A percentile compares a stretch with the other conserved stretches of the same genome.
Evolutionary conservation across 2,797 vertebrate genomes (phyloP).

Genomic region (Naso thynnoides): DNA sequence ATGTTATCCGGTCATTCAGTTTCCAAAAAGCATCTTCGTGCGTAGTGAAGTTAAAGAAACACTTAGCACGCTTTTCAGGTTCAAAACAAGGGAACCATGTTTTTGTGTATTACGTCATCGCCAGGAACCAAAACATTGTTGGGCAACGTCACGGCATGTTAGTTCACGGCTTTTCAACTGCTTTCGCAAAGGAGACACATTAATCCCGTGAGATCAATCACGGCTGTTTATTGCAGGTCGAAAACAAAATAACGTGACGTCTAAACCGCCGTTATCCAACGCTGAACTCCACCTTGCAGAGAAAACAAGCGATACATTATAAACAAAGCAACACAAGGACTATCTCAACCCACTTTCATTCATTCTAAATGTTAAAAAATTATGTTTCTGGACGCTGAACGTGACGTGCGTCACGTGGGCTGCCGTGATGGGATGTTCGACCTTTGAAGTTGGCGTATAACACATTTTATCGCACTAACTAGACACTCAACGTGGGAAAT

Average conservation of each 20-base stretch:
- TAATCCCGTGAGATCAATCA: neutral
- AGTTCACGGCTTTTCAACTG: conserved; percentile 31
- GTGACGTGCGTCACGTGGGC: conserved; percentile 26
- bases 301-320: neutral
- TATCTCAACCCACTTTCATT: conserved; percentile 31
- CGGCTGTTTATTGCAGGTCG: neutral
- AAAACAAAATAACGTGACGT: neutral
- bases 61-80: conserved; percentile 85
- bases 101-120: conserved; percentile 90
- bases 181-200: conserved; percentile 21
- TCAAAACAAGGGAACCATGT: conserved; percentile 95
- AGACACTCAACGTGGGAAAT: neutral
- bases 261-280: neutral
- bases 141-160: conserved; percentile 82
- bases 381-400: neutral
- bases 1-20: conserved; percentile 82
- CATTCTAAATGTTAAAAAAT: conserved; percentile 13
- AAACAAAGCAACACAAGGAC: no score
- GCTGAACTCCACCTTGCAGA: rapidly evolving
- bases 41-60: conserved; percentile 69
- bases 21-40: conserved; percentile 64
- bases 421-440: rapidly evolving
- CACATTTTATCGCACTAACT: neutral
- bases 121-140: conserved; percentile 92
- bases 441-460: neutral